Base-by-base conservation (phyloP, 2,113 vertebrate genomes). In the Collichthys lucidus region DNA sequence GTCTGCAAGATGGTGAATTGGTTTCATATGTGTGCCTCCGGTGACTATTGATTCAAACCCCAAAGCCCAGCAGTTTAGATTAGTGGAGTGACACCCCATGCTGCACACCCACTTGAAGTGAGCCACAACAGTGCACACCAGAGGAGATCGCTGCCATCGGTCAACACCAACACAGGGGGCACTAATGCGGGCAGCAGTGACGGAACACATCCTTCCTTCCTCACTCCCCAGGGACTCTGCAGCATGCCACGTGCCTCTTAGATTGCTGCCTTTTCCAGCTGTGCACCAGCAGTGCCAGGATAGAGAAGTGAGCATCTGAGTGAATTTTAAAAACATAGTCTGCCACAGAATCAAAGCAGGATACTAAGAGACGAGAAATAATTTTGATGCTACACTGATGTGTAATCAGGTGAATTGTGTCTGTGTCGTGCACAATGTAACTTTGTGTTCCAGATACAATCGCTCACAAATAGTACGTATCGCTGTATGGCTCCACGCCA, bases 241-340 rank as follows among this genome's bases (percentile, higher is more conserved):
- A 77, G 63, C 65, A 46, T 26, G 77, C 80, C 91, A 92, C 78
- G 69, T 92, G 89, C 50, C 73, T 31, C 56, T 84, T 53, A 71
- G 87, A 82, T 74, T 84, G 61, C 82, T 84, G 84, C 17, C 44
- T 67, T 64, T 62, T 86, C 88, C 89, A 76, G 79, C 88, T 86
- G 92, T 22, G 49, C 74, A 46, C 56, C 44, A 65, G 17, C 71
- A 24, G 64, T 20, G 50, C 62, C 49, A 55, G 63, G 22, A 11
- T 8, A 4, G 55, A 52, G 16, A 31, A 35, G 62, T 22, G 8
- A 77, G 40, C n/a, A 42, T 44, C 46, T 22, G 10, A 65, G 9
- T 77, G n/a, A 80, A 77, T 73, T 59, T 63, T 63, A 50, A 80
- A 50, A 78, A 57, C 12, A 59, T 2, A 0, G 57, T 40, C 67